These are phyloP conservation scores for Lonchura striata DNA, from an alignment of 2,113 vertebrate genomes.

Conservation along the genomic window DNA sequence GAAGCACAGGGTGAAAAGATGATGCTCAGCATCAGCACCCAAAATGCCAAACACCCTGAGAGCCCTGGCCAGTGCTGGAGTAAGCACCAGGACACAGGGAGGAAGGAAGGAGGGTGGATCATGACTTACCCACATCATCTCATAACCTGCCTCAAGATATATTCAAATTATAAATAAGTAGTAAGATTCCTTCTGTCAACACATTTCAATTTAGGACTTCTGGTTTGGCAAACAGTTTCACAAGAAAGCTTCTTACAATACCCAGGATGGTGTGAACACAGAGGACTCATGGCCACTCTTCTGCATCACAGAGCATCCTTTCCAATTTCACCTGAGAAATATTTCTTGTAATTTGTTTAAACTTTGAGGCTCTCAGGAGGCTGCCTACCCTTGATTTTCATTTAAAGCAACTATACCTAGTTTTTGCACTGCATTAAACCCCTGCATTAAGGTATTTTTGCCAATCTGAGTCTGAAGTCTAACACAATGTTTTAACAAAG, in stretches of 20 bases:
- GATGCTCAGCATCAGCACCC: background rate
- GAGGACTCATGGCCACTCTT: conserved; percentile 43
- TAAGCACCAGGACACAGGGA: accelerated
- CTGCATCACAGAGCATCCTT: conserved; percentile 49
- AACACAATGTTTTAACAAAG: background rate
- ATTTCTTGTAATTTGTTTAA: conserved; percentile 52
- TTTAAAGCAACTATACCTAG: background rate
- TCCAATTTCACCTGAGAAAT: conserved; percentile 53
- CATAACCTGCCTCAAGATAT: conserved; percentile 58
- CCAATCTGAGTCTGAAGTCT: background rate
- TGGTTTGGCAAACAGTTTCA: conserved; percentile 63
- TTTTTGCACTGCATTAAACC: background rate
- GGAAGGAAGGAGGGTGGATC: background rate
- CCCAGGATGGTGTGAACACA: conserved; percentile 35
- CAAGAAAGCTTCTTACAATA: conserved; percentile 63
- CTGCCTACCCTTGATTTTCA: background rate
- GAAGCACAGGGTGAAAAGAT: accelerated
- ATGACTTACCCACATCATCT: background rate
- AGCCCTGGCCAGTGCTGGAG: background rate
- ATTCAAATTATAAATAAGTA: conserved; percentile 63
- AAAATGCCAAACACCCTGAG: accelerated
- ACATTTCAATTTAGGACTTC: conserved; percentile 70
- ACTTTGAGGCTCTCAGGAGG: conserved; percentile 6
- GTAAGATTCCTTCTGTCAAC: conserved; percentile 70
- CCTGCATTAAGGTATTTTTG: background rate